A percentile compares a stretch with the other conserved stretches of the same genome.
These are phyloP conservation scores for Mythimna lalbum DNA, from an alignment of 2,888 invertebrate genomes.

Conservation along the genomic window DNA sequence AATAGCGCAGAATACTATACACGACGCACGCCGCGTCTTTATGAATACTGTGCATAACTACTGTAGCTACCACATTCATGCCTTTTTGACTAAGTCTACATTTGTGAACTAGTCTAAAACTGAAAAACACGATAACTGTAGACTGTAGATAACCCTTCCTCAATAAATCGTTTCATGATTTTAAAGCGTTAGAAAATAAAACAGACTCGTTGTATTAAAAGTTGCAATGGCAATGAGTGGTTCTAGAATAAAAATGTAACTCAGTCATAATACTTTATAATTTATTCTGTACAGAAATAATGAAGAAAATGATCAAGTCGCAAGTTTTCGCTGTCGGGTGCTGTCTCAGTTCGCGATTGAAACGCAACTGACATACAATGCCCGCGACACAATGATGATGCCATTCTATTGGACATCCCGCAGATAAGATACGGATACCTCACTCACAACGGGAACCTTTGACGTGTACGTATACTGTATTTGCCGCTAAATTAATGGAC, in stretches of 20 bases:
- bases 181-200: background rate
- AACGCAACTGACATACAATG: conserved; percentile 77
- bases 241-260: background rate
- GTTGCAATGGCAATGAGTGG: no score
- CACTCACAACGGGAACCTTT: conserved; percentile 69
- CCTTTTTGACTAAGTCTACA: conserved; percentile 2
- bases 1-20: conserved; percentile 72
- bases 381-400: conserved; percentile 72
- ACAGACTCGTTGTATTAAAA: background rate
- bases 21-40: conserved; percentile 54
- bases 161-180: background rate
- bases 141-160: background rate
- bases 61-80: conserved; percentile 39
- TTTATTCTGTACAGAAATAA: conserved; percentile 11
- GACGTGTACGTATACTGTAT: conserved; percentile 67
- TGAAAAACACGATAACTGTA: background rate
- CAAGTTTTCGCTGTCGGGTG: conserved; percentile 71
- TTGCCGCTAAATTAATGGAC: conserved; percentile 43
- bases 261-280: no score
- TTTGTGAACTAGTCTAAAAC: background rate
- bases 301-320: conserved; percentile 63
- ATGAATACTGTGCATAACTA: conserved; percentile 46
- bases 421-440: conserved; percentile 78
- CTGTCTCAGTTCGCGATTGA: conserved; percentile 71
- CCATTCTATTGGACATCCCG: conserved; percentile 77